These are phyloP conservation scores for Isotomurus palustris DNA, from an alignment of 2,888 invertebrate genomes.

Conservation along the genomic window DNA sequence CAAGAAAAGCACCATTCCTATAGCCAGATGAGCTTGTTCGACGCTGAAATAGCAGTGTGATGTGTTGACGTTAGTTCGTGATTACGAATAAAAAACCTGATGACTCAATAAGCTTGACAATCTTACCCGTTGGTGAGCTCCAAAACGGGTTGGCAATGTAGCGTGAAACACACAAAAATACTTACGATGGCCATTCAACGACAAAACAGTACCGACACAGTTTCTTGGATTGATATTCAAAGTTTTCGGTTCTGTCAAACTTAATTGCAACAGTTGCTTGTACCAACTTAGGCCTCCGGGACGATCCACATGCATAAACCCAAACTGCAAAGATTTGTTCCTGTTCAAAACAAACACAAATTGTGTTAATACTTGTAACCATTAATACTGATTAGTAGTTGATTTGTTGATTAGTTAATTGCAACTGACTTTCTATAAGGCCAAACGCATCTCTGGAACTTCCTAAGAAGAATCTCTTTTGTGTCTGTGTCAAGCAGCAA, in stretches of 20 bases:
- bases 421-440: constrained; percentile 82
- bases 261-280: constrained; percentile 78
- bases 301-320: constrained; percentile 85
- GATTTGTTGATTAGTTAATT: background rate
- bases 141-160: constrained; percentile 75
- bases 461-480: constrained; percentile 77
- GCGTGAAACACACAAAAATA: constrained; percentile 99
- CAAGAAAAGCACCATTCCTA: constrained; percentile 70
- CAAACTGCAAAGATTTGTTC: constrained; percentile 94
- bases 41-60: constrained; percentile 29
- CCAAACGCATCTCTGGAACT: constrained; percentile 90
- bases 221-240: constrained; percentile 90
- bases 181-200: constrained; percentile 92
- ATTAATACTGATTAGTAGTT: background rate
- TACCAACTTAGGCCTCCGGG: constrained; percentile 82
- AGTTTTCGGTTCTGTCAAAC: constrained; percentile 74
- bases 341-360: constrained; percentile 52
- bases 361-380: background rate
- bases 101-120: constrained; percentile 10
- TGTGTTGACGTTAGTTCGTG: no score
- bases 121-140: constrained; percentile 60
- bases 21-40: constrained; percentile 39
- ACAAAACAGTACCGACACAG: constrained; percentile 92
- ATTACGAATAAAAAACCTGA: constrained; percentile 9
- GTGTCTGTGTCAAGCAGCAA: constrained; percentile 84